These are phyloP conservation scores for Hylyphantes graminicola DNA, from an alignment of 1,140 invertebrate species.

Conservation along the genomic window DNA sequence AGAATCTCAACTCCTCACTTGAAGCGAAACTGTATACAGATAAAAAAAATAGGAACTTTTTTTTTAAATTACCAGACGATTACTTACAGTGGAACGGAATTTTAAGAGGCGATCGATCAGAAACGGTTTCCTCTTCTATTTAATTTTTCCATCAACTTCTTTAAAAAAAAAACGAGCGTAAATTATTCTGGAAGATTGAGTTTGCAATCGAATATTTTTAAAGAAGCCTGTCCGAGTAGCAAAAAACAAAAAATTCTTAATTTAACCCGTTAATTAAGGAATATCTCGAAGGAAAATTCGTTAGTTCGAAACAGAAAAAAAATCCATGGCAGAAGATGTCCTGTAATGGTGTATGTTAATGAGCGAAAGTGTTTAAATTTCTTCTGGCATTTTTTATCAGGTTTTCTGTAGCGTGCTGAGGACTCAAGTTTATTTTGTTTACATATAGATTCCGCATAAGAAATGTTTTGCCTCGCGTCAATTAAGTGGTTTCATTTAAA, in stretches of 20 bases:
- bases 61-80: background rate
- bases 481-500: slow-evolving; percentile 7
- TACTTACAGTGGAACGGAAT: slow-evolving; percentile 8
- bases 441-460: slow-evolving; percentile 11
- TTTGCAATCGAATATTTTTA: slow-evolving; percentile 47
- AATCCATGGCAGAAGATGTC: slow-evolving; percentile 4
- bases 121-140: slow-evolving; percentile 9
- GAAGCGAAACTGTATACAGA: background rate
- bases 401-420: background rate
- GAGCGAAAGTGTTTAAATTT: slow-evolving; percentile 35
- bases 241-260: slow-evolving; percentile 45
- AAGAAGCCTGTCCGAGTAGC: background rate
- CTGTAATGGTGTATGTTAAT: slow-evolving; percentile 52
- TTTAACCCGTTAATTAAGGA: slow-evolving; percentile 49
- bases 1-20: too few relatives aligned
- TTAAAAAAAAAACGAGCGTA: slow-evolving; percentile 28
- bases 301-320: background rate
- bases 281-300: slow-evolving; percentile 17
- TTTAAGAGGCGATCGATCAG: slow-evolving; percentile 21
- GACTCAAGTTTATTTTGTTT: slow-evolving; percentile 23
- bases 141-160: slow-evolving; percentile 16
- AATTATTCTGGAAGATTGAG: slow-evolving; percentile 41
- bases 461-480: slow-evolving; percentile 37
- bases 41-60: background rate
- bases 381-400: slow-evolving; percentile 4